Evolutionary conservation across 2,113 vertebrate species (phyloP), one percentile per base, ranked within the genome.

Genomic region (Platysternon megacephalum): DNA sequence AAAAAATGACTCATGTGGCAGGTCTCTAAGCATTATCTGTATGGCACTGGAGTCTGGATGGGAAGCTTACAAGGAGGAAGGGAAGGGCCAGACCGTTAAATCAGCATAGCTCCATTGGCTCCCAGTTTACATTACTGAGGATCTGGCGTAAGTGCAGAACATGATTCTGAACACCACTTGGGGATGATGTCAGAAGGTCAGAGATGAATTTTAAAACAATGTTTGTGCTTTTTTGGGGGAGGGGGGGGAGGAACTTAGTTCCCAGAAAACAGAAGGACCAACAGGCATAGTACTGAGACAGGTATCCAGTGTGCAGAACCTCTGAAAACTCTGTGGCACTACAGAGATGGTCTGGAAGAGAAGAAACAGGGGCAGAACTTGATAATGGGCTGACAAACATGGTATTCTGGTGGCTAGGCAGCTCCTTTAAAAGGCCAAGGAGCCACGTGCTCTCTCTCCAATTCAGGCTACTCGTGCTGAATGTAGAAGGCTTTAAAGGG

Each of bases 401-500:
- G 53, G 3, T 52, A 91, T 56, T 1, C 42, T 48, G 87, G 85
- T 82, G 87, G 1, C 14, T 6, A 82, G 52, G 56, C 1, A 78
- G 11, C n/a, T 79, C 89, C 89, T 82, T 79, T 79, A 1, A 72
- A 48, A 82, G 90, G 76, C 53, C 85, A 92, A 92, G 4, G 48
- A 74, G 85, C 76, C 58, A 21, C 44, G 13, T 22, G 5, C 1
- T 65, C 29, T 29, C 12, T 94, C 29, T 87, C 72, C 35, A 79
- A 46, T 42, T 44, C 21, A 19, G 39, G 86, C 32, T 91, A 94
- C 90, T 21, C 17, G 53, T 65, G 24, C 24, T 39, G 84, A 90
- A 87, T 2, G 86, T 86, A 91, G 91, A 95, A 86, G 82, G 93
- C 78, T 65, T 92, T 91, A 84, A 95, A 85, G 26, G 85, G 89